These are phyloP conservation scores for Tolmerus cingulatus DNA, from an alignment of 2,888 invertebrate genomes.

Conservation along the genomic window DNA sequence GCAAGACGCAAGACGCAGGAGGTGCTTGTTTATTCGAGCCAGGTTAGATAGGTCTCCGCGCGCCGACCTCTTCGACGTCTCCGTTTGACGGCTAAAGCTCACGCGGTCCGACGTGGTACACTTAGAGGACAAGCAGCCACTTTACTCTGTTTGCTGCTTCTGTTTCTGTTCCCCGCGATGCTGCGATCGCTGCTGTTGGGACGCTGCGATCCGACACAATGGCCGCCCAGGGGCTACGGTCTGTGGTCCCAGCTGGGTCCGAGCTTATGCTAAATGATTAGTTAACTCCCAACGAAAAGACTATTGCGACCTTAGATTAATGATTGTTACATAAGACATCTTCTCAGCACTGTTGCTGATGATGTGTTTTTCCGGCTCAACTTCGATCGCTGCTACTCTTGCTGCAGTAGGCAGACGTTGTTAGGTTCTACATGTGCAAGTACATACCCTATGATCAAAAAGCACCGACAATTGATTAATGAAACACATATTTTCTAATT, in stretches of 20 bases:
- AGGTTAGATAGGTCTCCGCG: conserved; percentile 26
- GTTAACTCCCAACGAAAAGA: conserved; percentile 45
- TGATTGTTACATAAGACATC: conserved; percentile 21
- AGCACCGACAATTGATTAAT: background rate
- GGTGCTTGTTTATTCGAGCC: conserved; percentile 23
- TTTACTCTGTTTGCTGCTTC: background rate
- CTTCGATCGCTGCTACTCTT: background rate
- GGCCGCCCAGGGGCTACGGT: background rate
- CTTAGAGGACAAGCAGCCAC: conserved; percentile 32
- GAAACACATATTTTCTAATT: background rate
- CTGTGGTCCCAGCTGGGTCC: background rate
- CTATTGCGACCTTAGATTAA: conserved; percentile 45
- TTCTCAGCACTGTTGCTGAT: conserved; percentile 2
- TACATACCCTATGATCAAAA: too few species aligned
- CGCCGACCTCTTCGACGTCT: background rate
- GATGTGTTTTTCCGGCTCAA: background rate
- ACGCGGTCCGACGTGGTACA: background rate
- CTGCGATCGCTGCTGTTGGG: background rate
- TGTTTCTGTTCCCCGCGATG: conserved; percentile 10
- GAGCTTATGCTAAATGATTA: conserved; percentile 45
- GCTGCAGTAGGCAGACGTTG: background rate
- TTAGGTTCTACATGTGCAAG: background rate
- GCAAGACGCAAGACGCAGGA: background rate
- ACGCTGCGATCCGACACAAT: background rate
- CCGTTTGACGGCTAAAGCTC: background rate